These are phyloP conservation scores for Cotesia congregata DNA, from an alignment of 2,888 invertebrate species.

Conservation along the genomic window DNA sequence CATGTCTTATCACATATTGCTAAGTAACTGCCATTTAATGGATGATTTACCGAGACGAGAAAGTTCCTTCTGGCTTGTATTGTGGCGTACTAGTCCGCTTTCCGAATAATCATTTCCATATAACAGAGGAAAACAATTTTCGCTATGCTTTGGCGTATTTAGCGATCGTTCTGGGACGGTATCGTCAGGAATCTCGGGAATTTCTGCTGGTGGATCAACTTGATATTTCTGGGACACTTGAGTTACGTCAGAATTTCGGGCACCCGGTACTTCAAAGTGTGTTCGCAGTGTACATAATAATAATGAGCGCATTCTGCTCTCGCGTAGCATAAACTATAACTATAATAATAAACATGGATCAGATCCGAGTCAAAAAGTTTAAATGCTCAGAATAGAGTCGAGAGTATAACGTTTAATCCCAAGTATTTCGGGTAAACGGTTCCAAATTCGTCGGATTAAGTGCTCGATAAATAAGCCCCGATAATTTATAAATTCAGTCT, in stretches of 20 bases:
- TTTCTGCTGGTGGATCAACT: background rate
- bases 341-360: too few relatives aligned
- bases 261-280: background rate
- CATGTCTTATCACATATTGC: too few relatives aligned
- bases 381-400: too few relatives aligned
- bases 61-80: too few relatives aligned
- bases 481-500: background rate
- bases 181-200: background rate
- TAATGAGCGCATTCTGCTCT: background rate
- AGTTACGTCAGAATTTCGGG: background rate
- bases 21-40: too few relatives aligned
- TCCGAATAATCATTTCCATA: too few relatives aligned
- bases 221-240: background rate
- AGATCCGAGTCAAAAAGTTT: too few relatives aligned
- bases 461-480: too few relatives aligned
- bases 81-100: too few relatives aligned
- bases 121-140: background rate
- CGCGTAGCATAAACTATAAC: too few relatives aligned
- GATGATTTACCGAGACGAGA: too few relatives aligned
- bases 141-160: background rate
- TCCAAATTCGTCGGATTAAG: background rate
- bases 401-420: too few relatives aligned
- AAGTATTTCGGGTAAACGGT: background rate
- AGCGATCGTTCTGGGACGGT: background rate
- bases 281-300: background rate